phyloP scores from a whole-genome alignment of 2,888 invertebrate species.

The Dryococelus australis region DNA sequence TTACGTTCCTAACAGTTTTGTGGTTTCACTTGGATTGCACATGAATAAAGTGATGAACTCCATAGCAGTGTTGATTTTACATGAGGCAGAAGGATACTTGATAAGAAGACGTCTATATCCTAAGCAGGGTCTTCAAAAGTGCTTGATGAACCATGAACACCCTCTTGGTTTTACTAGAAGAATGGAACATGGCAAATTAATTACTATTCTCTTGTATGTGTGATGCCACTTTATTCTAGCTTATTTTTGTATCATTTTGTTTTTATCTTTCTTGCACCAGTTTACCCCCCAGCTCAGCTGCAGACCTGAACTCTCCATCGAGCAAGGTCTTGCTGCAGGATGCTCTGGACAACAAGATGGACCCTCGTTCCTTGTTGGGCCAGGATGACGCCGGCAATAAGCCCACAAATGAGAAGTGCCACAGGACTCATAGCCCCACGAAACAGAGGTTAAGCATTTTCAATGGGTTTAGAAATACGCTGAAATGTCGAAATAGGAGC shows the following conservation, averaged over 20 bases:
- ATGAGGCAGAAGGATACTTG: no score
- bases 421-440: conserved; percentile 60
- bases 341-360: background rate
- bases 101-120: no score
- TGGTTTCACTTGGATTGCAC: no score
- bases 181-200: no score
- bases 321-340: conserved; percentile 61
- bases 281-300: conserved; percentile 43
- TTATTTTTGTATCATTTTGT: background rate
- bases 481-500: conserved; percentile 63
- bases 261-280: conserved; percentile 41
- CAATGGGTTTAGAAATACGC: conserved; percentile 69
- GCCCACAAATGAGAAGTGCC: conserved; percentile 45
- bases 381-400: background rate
- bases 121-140: background rate
- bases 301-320: conserved; percentile 51
- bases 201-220: no score
- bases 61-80: no score
- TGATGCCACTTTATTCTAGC: no score
- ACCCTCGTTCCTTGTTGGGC: background rate
- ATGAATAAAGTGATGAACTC: no score
- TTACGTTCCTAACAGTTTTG: no score
- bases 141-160: no score
- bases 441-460: conserved; percentile 59
- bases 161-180: no score